Evolutionary conservation across 2,113 vertebrate species (phyloP).

Genomic region (Pungitius pungitius): DNA sequence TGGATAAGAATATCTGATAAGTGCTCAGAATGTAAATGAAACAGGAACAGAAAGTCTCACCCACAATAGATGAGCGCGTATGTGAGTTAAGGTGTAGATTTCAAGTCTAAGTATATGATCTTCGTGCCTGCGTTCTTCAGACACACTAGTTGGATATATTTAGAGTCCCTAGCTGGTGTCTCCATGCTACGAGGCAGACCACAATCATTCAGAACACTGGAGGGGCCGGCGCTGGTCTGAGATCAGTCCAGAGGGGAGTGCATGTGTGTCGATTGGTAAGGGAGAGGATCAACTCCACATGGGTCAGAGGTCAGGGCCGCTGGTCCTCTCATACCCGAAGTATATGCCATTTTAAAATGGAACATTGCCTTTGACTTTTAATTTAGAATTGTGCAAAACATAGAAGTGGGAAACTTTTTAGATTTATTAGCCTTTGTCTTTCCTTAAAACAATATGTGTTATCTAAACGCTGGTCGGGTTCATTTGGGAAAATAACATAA

Average conservation of each 20-base stretch:
- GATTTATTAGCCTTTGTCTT: neutral
- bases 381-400: neutral
- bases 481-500: neutral
- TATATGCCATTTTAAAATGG: neutral
- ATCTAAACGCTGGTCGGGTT: neutral
- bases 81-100: constrained; percentile 59
- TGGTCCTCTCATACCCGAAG: neutral
- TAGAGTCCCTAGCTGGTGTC: constrained; percentile 72
- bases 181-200: constrained; percentile 73
- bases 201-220: constrained; percentile 66
- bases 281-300: constrained; percentile 37
- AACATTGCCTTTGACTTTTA: neutral
- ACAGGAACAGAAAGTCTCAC: constrained; percentile 6
- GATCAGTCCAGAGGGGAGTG: constrained; percentile 42
- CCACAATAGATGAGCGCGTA: constrained; percentile 54
- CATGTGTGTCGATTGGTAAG: constrained; percentile 21
- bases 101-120: constrained; percentile 65
- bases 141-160: constrained; percentile 76
- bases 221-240: constrained; percentile 46
- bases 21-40: constrained; percentile 14
- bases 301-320: constrained; percentile 34
- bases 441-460: neutral
- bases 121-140: constrained; percentile 63
- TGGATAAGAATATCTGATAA: constrained; percentile 19
- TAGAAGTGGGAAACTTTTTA: neutral